Percentiles rank a stretch among this genome's conserved stretches.
These are phyloP conservation scores for Coelinius sp. DNA, from an alignment of 2,888 invertebrate genomes.

Conservation along the genomic window DNA sequence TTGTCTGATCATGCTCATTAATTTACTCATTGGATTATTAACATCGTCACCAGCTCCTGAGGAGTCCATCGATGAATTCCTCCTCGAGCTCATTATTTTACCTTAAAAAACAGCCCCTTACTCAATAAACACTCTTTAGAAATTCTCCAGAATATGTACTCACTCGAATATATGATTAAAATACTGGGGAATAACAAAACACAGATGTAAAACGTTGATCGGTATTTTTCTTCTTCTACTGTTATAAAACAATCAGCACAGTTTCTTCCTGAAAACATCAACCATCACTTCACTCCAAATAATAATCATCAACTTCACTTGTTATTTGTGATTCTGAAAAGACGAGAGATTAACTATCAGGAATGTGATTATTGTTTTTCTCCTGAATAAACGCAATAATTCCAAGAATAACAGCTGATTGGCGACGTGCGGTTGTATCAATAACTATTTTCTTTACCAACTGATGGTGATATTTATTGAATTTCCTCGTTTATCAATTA, in stretches of 20 bases:
- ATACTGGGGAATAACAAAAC: not conserved
- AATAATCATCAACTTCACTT: not conserved
- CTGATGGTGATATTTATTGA: not conserved
- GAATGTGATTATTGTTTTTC: not conserved
- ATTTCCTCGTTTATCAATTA: not conserved
- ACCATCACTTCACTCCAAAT: too few species aligned
- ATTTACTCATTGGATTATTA: not conserved
- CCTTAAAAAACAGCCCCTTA: not conserved
- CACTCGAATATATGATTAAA: not conserved
- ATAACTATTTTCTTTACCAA: not conserved
- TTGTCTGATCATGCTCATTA: slow-evolving; percentile 10
- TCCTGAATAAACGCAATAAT: not conserved
- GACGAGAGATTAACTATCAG: not conserved
- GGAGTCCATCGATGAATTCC: slow-evolving; percentile 8
- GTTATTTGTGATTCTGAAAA: not conserved
- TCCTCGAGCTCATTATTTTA: not conserved
- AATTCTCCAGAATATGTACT: not conserved
- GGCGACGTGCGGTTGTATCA: not conserved
- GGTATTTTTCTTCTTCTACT: not conserved
- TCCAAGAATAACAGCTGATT: not conserved
- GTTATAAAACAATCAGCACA: not conserved
- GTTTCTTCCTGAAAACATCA: not conserved
- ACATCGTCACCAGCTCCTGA: not conserved
- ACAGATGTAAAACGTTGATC: not conserved
- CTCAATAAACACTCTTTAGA: not conserved